Percentiles rank a stretch among this genome's conserved stretches.
Conservation (phyloP, 23 tunicate species). For the Ciona savignyi region DNA sequence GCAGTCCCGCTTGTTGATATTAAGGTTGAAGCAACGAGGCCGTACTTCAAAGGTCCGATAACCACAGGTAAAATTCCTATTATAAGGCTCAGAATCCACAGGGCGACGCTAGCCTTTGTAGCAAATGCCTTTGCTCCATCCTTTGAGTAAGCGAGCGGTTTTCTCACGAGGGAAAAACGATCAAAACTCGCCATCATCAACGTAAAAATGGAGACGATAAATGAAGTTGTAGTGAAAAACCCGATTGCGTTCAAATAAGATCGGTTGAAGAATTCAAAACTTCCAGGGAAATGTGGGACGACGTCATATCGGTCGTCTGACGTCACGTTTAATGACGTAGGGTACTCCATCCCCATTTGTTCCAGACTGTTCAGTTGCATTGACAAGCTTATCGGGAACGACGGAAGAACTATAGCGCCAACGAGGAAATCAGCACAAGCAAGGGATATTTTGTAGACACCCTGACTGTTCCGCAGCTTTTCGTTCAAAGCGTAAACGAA, state of each 20-base stretch:
- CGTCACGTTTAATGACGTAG: not conserved
- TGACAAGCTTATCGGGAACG: not conserved
- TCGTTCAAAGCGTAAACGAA: slow-evolving; percentile 6
- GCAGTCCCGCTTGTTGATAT: slow-evolving; percentile 7
- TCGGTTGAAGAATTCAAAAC: not conserved
- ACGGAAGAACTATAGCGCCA: slow-evolving; percentile 34
- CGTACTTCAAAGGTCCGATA: slow-evolving; percentile 1
- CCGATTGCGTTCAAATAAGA: slow-evolving; percentile 1
- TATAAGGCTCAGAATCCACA: slow-evolving; percentile 4
- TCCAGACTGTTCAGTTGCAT: not conserved
- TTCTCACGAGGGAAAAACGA: slow-evolving; percentile 9
- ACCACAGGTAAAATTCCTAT: not conserved
- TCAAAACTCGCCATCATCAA: slow-evolving; percentile 13
- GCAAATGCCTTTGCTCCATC: slow-evolving; percentile 4
- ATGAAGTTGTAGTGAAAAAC: slow-evolving; percentile 7
- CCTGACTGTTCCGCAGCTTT: slow-evolving; percentile 48
- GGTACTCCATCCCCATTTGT: slow-evolving; percentile 2
- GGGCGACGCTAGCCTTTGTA: not conserved
- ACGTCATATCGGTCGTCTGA: not conserved
- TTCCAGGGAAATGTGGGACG: not conserved
- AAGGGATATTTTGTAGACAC: slow-evolving; percentile 37
- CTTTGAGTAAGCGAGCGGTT: slow-evolving; percentile 7
- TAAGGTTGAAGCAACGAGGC: slow-evolving; percentile 4
- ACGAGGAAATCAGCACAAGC: slow-evolving; percentile 38
- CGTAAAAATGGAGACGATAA: slow-evolving; percentile 9